phyloP scores from a whole-genome alignment of 2,888 invertebrate species.

The Junonia oenone region DNA sequence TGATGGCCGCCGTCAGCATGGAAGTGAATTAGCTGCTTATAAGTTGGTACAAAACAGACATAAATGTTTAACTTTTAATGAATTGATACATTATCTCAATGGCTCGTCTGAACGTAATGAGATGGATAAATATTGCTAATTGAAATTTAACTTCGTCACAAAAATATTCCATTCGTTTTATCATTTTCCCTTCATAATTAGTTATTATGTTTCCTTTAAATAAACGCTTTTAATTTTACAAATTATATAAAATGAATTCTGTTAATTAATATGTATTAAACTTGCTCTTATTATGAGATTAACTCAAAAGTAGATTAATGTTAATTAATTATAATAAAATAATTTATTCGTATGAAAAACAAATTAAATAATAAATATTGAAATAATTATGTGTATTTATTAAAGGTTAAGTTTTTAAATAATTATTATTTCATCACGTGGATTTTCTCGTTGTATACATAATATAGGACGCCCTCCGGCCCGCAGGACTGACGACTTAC shows the following conservation, averaged over 20 bases:
- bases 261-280: too few species aligned
- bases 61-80: conserved; percentile 25
- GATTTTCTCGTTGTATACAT: too few species aligned
- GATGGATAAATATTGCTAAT: conserved; percentile 23
- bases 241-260: neutral
- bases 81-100: conserved; percentile 26
- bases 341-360: neutral
- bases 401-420: too few species aligned
- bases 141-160: conserved; percentile 3
- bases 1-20: too few species aligned
- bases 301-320: too few species aligned
- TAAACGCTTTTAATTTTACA: neutral
- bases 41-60: conserved; percentile 15
- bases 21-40: neutral
- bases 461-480: too few species aligned
- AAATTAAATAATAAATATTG: neutral
- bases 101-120: conserved; percentile 20
- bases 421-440: too few species aligned
- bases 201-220: neutral
- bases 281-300: too few species aligned
- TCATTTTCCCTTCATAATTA: neutral
- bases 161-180: neutral
- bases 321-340: too few species aligned
- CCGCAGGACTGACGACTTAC: too few species aligned
- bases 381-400: too few species aligned